Percentiles rank a stretch among this genome's conserved stretches.
phyloP scores from a whole-genome alignment of 2,888 invertebrate species.

The Apeira syringaria region DNA sequence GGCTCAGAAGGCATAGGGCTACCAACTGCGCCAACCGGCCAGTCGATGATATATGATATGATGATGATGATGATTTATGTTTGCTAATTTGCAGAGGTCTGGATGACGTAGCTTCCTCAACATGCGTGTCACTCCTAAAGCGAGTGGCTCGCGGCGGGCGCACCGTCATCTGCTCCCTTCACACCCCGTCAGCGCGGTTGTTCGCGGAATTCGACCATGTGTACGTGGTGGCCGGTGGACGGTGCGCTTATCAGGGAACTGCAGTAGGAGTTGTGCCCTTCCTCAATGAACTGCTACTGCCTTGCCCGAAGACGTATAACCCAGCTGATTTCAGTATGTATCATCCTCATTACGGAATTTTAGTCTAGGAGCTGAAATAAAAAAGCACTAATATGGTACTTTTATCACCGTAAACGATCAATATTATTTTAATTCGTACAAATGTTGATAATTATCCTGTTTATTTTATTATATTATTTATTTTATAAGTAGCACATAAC shows the following conservation, averaged over 20 bases:
- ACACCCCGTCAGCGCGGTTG: constrained; percentile 97
- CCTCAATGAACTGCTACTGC: constrained; percentile 88
- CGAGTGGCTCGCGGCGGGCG: constrained; percentile 93
- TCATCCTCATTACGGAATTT: not conserved
- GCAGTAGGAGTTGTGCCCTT: constrained; percentile 92
- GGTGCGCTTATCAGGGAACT: constrained; percentile 95
- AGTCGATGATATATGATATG: no score
- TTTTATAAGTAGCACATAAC: no score
- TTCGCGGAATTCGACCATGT: constrained; percentile 96
- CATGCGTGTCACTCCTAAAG: constrained; percentile 93
- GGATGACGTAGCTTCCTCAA: constrained; percentile 95
- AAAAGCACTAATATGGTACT: no score
- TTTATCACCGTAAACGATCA: no score
- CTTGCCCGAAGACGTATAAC: constrained; percentile 96
- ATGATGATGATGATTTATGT: no score
- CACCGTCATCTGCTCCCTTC: constrained; percentile 96
- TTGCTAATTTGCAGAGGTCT: constrained; percentile 88
- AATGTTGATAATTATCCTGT: no score
- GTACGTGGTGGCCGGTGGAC: constrained; percentile 94
- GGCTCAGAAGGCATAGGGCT: no score
- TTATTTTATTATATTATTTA: no score
- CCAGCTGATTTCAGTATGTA: constrained; percentile 97
- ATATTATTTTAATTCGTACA: no score
- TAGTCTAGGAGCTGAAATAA: no score
- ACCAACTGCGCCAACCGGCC: no score